Base-by-base conservation (phyloP, 2,113 vertebrate genomes). In the Sinocyclocheilus anshuiensis region DNA sequence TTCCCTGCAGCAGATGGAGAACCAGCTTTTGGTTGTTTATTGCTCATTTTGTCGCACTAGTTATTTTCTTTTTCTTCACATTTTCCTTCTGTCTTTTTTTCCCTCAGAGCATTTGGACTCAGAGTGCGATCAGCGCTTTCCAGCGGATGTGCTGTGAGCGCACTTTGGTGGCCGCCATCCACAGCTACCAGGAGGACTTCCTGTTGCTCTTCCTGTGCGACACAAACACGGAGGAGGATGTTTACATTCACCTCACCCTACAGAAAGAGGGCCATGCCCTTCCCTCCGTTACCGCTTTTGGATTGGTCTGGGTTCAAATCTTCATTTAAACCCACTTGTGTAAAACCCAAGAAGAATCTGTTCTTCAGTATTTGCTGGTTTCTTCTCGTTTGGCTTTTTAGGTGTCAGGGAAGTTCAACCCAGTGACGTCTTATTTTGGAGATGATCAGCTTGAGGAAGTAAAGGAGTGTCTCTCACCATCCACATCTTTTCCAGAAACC, bases 151-250 rank as follows among this genome's bases (percentile, higher is more conserved):
- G 97, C 91, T 89, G 45, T 20, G 90, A 94, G 74, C 95, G 94
- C 89, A 91, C 95, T 0, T 90, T 98, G 16, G 97, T 98, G 85
- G 98, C 96, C 0, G 90, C 95, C 0, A 91, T 97, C 77, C 93
- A 96, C 90, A 91, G 95, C 88, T 97, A 99, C 42, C 90, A 92
- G 7, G 89, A 95, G 2, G 96, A 95, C 11, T 87, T 97, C 82
- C 93, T 98, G 89, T 93, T 96, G 77, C 92, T 99, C 69, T 97
- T 96, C 87, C 92, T 99, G 83, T 99, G 97, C 88, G 97, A 99
- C 91, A 99, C 97, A 0, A 93, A 92, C 85, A 95, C 96, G 0
- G 88, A 95, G 16, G 84, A 96, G 7, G 97, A 99, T 36, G 0
- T 97, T 86, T 98, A 98, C 87, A 89, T 97, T 72, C 97, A 99